Base-by-base conservation (phyloP, 2,888 invertebrate species). In the Apodemia duryi region DNA sequence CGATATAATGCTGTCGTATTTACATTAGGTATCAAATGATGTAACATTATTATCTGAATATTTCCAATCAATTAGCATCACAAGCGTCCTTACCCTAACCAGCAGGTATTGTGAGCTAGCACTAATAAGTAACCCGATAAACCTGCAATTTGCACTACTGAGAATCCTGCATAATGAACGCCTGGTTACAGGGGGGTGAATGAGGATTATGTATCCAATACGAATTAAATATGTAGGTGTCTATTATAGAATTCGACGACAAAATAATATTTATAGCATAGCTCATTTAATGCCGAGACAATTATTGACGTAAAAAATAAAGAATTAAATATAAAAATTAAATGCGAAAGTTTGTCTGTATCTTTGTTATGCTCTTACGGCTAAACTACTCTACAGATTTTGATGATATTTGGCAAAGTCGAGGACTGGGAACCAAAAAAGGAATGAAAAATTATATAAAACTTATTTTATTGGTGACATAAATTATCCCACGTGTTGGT, bases 91-190 rank as follows among this genome's bases (percentile, higher is more conserved):
- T 32, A 11, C 10, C 11, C 13, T 57, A 57, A 57, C 57, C 29
- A 57, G 54, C 10, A 54, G 32, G 57, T 32, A 57, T 28, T 32
- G 57, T 32, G 54, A 54, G 57, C 57, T 57, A 57, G 57, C 61
- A 63, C 68, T 68, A 70, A 69, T 71, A 70, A 69, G 68, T 72
- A 70, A 70, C 64, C 70, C 65, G 65, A 69, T 71, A 67, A 68
- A 57, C 66, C 69, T 69, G 70, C 69, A 70, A 69, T 67, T 67
- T 68, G 68, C 61, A 63, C 21, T 62, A 29, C 5, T n/a, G 35
- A 41, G 21, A 51, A 35, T 13, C 35, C 57, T 57, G 13, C 35
- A 57, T 57, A 57, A 57, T 57, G 35, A 35, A 57, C 35, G 35
- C 57, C 6, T 57, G 32, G 35, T 35, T 57, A 35, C 13, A 57